Conservation (phyloP, 1,140 invertebrate genomes). For the Odontomachus brunneus region DNA sequence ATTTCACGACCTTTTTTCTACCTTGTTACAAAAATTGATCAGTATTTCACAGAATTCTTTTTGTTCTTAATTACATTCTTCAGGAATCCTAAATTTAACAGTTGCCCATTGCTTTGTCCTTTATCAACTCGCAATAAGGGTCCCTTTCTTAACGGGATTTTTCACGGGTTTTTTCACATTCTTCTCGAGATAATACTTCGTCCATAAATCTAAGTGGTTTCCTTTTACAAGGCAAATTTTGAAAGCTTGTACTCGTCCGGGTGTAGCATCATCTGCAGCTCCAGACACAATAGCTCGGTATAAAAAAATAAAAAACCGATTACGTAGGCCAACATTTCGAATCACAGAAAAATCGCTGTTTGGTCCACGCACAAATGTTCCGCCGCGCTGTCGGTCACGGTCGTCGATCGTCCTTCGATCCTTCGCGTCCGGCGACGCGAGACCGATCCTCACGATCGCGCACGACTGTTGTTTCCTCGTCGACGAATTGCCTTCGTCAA, state of each 20-base stretch:
- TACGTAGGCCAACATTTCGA: constrained; percentile 79
- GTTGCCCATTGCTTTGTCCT: too few relatives aligned
- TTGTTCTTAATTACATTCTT: too few relatives aligned
- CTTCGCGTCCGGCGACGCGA: constrained; percentile 12
- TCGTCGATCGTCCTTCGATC: constrained; percentile 36
- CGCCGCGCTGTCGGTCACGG: constrained; percentile 20
- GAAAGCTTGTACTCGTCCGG: constrained; percentile 77
- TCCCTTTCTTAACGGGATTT: background rate
- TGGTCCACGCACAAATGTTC: background rate
- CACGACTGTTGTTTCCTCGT: background rate
- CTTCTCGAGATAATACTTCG: background rate
- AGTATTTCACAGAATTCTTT: too few relatives aligned
- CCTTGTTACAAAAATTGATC: too few relatives aligned
- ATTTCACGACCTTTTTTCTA: too few relatives aligned
- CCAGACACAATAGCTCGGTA: constrained; percentile 77
- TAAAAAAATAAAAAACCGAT: constrained; percentile 80
- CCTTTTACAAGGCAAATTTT: constrained; percentile 76
- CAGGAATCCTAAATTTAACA: too few relatives aligned
- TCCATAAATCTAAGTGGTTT: background rate
- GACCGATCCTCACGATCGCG: background rate
- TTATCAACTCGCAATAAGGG: background rate
- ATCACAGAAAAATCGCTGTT: constrained; percentile 2
- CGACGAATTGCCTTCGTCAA: constrained; percentile 16
- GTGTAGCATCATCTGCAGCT: constrained; percentile 79
- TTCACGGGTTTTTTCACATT: background rate